phyloP scores from a whole-genome alignment of 2,797 vertebrate species.

The Cyclopterus lumpus region DNA sequence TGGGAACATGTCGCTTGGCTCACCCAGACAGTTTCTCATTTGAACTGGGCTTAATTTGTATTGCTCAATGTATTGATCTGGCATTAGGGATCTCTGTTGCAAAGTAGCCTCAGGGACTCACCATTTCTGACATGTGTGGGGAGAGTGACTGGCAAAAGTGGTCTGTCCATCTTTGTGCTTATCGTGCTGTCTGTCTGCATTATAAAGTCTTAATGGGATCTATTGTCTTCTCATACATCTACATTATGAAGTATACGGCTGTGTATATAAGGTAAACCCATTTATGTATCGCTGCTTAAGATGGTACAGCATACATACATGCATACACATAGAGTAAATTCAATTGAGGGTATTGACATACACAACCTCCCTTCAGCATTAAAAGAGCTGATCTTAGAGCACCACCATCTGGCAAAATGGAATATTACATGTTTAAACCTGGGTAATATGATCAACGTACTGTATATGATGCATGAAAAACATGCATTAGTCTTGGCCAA shows the following conservation, averaged over 20 bases:
- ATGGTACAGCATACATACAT: background rate
- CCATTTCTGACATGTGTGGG: conserved; percentile 48
- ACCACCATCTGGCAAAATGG: conserved; percentile 67
- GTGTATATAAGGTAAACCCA: background rate
- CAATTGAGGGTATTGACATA: conserved; percentile 1
- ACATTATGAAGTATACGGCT: background rate
- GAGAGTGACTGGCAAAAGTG: conserved; percentile 52
- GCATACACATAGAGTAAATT: background rate
- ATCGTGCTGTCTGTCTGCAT: conserved; percentile 35
- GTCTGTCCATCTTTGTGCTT: conserved; percentile 62
- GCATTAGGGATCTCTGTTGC: conserved; percentile 47
- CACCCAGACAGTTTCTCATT: conserved; percentile 56
- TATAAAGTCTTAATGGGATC: background rate
- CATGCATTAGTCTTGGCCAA: background rate
- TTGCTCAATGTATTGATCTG: conserved; percentile 67
- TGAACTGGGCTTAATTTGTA: conserved; percentile 64
- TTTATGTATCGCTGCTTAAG: background rate
- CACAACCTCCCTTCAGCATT: background rate
- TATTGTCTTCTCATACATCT: background rate
- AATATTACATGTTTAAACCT: conserved; percentile 54
- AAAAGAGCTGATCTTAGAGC: conserved; percentile 64
- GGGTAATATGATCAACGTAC: background rate
- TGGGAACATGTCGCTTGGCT: conserved; percentile 59
- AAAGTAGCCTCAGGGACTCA: conserved; percentile 51
- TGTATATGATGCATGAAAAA: background rate